Base-by-base conservation (phyloP, 2,113 vertebrate genomes). In the Vombatus ursinus region DNA sequence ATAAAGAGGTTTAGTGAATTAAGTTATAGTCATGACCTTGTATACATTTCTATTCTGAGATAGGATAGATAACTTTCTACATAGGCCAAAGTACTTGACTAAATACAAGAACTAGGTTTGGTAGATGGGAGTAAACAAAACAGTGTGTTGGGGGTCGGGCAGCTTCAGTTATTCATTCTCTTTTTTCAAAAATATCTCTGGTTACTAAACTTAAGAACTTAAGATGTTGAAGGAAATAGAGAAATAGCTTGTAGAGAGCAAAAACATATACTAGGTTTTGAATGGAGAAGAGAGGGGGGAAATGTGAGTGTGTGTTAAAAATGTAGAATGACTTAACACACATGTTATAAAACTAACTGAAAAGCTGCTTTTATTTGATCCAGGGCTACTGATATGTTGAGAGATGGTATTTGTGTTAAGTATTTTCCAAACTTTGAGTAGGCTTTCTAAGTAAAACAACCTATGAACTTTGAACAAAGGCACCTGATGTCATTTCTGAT, bases 391-490 rank as follows among this genome's bases (percentile, higher is more conserved):
- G 90, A 12, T 50, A 50, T 31, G 22, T 28, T 50, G 3, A 50
- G 9, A 44, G n/a, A 26, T 77, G 14, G 26, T 84, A 84, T 84
- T 0, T 0, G 91, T 95, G 96, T 84, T 84, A 19, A 23, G n/a
- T 51, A 96, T 77, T 0, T 3, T 52, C n/a, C 61, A 0, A 0
- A 50, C 10, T 26, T 90, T 91, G 11, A 95, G 53, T 52, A 97
- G 52, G 90, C n/a, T 1, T 54, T 10, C 93, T 93, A 93, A 44
- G 9, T 94, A 10, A 37, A 68, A 6, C 2, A 53, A 96, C 90
- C 44, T 97, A 52, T 92, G 44, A 97, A 95, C 48, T 93, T 97
- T 52, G 93, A 31, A 48, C 93, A 96, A 44, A 92, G 90, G 94
- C 54, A 51, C 90, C 11, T 95, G 44, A 92, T 0, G 0, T 89